These are phyloP conservation scores for Trypoxylus dichotomus DNA, from an alignment of 1,140 invertebrate species.

Conservation along the genomic window DNA sequence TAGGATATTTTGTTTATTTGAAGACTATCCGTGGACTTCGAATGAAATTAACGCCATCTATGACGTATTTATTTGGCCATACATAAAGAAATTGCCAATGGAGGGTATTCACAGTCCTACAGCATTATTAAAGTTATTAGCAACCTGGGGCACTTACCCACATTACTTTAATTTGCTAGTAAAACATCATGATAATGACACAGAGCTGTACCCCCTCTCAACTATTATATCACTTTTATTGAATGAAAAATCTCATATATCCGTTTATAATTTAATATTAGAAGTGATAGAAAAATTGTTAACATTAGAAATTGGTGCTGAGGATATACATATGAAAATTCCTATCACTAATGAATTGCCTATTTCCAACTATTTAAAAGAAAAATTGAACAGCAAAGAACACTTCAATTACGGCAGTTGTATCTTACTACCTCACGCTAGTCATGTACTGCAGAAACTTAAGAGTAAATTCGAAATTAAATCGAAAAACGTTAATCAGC, in stretches of 20 bases:
- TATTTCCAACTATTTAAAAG: conserved; percentile 42
- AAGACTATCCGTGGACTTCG: conserved; percentile 71
- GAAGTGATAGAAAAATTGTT: conserved; percentile 81
- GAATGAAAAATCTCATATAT: conserved; percentile 64
- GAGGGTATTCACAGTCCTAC: conserved; percentile 86
- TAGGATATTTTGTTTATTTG: conserved; percentile 80
- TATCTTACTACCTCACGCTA: conserved; percentile 73
- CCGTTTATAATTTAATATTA: conserved; percentile 72
- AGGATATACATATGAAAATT: conserved; percentile 53
- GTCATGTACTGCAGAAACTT: conserved; percentile 71
- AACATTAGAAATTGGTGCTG: conserved; percentile 62
- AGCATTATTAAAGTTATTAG: conserved; percentile 75
- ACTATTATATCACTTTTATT: conserved; percentile 71
- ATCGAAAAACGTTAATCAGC: conserved; percentile 63
- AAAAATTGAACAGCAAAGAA: conserved; percentile 49
- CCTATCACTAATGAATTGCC: conserved; percentile 49
- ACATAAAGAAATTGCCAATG: conserved; percentile 71
- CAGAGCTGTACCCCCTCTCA: conserved; percentile 60
- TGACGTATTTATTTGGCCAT: conserved; percentile 78
- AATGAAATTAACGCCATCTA: conserved; percentile 77
- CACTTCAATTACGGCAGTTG: conserved; percentile 71
- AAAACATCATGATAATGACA: conserved; percentile 58
- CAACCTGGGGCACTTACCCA: conserved; percentile 75
- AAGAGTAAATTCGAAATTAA: conserved; percentile 64
- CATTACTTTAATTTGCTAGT: conserved; percentile 73